Conservation (phyloP, 2,797 vertebrate species). For the Philypnodon macrostomus region DNA sequence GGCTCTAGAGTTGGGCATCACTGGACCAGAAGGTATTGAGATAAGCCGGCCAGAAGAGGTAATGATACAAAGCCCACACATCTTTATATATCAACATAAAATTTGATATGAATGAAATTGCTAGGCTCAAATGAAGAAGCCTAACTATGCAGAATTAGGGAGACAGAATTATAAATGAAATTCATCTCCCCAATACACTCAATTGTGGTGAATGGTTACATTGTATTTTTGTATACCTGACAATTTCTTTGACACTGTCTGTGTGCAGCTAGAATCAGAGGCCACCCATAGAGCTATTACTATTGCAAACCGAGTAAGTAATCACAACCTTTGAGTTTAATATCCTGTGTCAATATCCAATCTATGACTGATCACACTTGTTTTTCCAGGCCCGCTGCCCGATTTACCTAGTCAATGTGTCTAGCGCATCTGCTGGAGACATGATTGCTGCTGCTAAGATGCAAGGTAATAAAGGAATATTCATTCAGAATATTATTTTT, state of each 20-base stretch:
- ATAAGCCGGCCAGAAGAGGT: constrained; percentile 76
- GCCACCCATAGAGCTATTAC: constrained; percentile 92
- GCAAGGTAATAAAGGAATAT: too few species aligned
- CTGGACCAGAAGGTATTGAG: constrained; percentile 72
- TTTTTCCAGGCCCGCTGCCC: constrained; percentile 88
- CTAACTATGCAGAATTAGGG: too few species aligned
- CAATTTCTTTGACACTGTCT: background rate
- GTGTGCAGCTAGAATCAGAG: constrained; percentile 89
- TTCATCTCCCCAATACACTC: too few species aligned
- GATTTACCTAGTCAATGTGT: constrained; percentile 91
- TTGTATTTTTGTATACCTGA: too few species aligned
- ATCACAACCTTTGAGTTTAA: background rate
- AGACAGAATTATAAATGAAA: too few species aligned
- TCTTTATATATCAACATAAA: background rate
- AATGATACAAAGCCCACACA: background rate
- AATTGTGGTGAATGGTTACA: too few species aligned
- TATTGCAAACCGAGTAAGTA: constrained; percentile 92
- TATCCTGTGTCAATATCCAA: constrained; percentile 4
- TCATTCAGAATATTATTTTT: too few species aligned
- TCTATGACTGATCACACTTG: background rate
- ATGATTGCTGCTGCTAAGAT: constrained; percentile 91
- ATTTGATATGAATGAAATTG: too few species aligned
- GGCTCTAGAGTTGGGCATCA: constrained; percentile 70
- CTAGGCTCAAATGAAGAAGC: too few species aligned
- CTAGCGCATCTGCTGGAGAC: constrained; percentile 94